Percentiles rank a stretch among this genome's conserved stretches.
phyloP scores from a whole-genome alignment of 1,140 invertebrate species.

The Ostrea denselamellosa region DNA sequence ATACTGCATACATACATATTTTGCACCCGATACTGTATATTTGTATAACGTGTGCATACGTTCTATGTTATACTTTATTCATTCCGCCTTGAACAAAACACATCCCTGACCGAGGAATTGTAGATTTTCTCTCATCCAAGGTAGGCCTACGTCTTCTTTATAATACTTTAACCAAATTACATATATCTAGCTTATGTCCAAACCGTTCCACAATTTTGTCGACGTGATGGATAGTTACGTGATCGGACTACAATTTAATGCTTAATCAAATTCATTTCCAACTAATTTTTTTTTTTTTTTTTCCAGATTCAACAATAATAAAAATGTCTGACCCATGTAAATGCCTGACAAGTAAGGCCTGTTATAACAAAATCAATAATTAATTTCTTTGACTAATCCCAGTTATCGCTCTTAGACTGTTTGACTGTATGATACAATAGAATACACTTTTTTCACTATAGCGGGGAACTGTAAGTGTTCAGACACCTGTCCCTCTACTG shows the following conservation, averaged over 20 bases:
- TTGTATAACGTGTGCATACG: background rate
- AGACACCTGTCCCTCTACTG: background rate
- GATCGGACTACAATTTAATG: no score
- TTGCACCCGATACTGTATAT: background rate
- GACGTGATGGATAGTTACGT: no score
- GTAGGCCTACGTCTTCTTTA: background rate
- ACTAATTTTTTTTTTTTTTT: background rate
- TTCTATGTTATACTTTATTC: background rate
- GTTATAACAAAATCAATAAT: background rate
- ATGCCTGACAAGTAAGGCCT: background rate
- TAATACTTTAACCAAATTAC: no score
- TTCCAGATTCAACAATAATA: background rate
- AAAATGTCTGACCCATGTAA: slow-evolving; percentile 11
- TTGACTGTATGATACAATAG: background rate
- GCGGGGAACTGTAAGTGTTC: background rate
- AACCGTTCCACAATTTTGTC: no score
- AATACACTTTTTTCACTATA: background rate
- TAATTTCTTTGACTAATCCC: background rate
- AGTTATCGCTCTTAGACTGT: background rate
- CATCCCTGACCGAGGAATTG: no score
- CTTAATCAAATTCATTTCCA: no score
- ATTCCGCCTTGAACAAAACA: no score
- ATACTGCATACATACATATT: background rate
- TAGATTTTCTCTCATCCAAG: background rate
- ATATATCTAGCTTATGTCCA: no score